Evolutionary conservation across 2,888 invertebrate species (phyloP), one percentile per base, ranked within the genome.

Genomic region (Apotomis capreana): DNA sequence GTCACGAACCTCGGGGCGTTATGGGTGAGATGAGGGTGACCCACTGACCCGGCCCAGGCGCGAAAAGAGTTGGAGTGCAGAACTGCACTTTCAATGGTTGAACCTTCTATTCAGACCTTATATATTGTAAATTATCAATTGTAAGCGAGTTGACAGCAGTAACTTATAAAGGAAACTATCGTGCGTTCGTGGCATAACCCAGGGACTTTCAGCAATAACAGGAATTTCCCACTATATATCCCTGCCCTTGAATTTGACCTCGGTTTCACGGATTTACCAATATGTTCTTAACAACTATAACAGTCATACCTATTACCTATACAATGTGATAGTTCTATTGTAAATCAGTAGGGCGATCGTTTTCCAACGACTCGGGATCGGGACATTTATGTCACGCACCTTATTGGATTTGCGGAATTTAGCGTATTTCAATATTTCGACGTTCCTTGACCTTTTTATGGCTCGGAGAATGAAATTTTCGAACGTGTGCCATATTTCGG

Each of bases 331-430:
- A 49, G 1, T 49, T 49, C 10, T 49, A 49, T 49, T 49, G 49
- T 46, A 55, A 26, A 26, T 44, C 15, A n/a, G 5, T 36, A 36
- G 13, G 8, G 36, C 49, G 46, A n/a, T 9, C 36, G 49, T 8
- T 26, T 49, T 36, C n/a, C 36, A 60, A 44, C 59, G 49, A 57
- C 57, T 51, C 10, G 40, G 40, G 13, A 57, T 51, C 10, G 40
- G 40, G 13, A 57, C 37, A 15, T 26, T 57, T 46, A 26, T 52
- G 8, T 60, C 46, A 54, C 59, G 64, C 37, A 60, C 46, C 37
- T 60, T 70, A 70, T 70, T 65, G 65, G 65, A 65, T 70, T 70
- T 49, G 54, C n/a, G 70, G 65, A n/a, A 70, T 70, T 49, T 60
- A 12, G 15, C 36, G 37, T 26, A 60, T 65, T 70, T 60, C 64